Evolutionary conservation across 2,888 invertebrate genomes (phyloP).

Genomic region (Lutraria lutraria): DNA sequence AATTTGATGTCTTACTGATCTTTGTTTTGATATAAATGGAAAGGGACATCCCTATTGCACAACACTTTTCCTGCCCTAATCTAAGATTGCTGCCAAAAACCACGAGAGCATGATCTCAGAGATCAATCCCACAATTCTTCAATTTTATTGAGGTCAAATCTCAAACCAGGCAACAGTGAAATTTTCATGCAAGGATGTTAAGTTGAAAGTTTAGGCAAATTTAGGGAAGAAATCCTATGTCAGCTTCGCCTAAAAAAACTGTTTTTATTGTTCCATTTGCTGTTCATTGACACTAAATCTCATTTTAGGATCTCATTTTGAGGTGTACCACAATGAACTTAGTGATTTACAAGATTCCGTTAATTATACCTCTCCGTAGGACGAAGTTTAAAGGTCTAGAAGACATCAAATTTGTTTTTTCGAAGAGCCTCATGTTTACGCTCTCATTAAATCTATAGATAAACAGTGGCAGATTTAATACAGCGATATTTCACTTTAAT

Average conservation of each 20-base stretch:
- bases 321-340: background rate
- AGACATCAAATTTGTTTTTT: background rate
- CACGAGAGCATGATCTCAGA: too few relatives aligned
- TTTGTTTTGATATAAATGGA: too few relatives aligned
- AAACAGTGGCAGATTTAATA: background rate
- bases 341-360: background rate
- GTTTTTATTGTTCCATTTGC: background rate
- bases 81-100: too few relatives aligned
- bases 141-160: too few relatives aligned
- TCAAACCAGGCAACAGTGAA: too few relatives aligned
- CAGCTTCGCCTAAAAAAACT: background rate
- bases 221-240: background rate
- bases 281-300: background rate
- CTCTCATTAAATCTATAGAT: background rate
- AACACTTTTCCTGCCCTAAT: too few relatives aligned
- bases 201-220: too few relatives aligned
- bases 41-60: too few relatives aligned
- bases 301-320: background rate
- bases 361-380: background rate
- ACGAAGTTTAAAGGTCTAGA: background rate
- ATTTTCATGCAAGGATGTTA: too few relatives aligned
- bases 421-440: background rate
- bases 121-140: too few relatives aligned
- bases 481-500: background rate
- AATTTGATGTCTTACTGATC: too few relatives aligned